Evolutionary conservation across 2,113 vertebrate genomes (phyloP).

Genomic region (Hyaena hyaena): DNA sequence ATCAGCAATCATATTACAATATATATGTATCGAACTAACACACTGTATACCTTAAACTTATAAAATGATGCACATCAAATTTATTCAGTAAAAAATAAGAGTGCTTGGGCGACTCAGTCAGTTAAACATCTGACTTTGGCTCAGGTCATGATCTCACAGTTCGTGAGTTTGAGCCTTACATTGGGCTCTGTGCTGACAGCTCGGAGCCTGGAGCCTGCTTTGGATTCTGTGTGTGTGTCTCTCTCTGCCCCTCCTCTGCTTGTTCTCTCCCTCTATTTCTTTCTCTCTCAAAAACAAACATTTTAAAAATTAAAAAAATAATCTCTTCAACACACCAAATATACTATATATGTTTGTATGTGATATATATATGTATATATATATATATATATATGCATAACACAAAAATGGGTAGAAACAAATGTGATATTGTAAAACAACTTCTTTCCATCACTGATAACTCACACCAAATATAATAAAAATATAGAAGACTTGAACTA

Average conservation of each 20-base stretch:
- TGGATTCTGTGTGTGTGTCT: too few relatives aligned
- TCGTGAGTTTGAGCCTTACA: accelerated
- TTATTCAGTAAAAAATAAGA: neutral
- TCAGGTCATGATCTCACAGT: too few relatives aligned
- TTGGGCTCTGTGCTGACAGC: too few relatives aligned
- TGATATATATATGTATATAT: too few relatives aligned
- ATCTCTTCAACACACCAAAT: neutral
- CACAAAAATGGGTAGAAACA: neutral
- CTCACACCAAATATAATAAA: neutral
- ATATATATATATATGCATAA: neutral
- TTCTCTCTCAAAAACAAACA: too few relatives aligned
- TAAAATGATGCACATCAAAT: neutral
- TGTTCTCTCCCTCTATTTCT: too few relatives aligned
- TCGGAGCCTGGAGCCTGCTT: too few relatives aligned
- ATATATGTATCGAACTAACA: neutral
- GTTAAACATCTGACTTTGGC: too few relatives aligned
- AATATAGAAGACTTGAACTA: neutral
- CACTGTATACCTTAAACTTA: neutral
- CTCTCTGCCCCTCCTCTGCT: too few relatives aligned
- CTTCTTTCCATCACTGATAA: neutral
- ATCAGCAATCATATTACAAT: neutral
- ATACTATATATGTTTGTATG: neutral
- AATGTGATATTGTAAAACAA: neutral
- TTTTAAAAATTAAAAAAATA: accelerated
- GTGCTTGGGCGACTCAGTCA: too few relatives aligned